Conservation (phyloP, 2,113 vertebrate species). For the Oreochromis spilurus region DNA sequence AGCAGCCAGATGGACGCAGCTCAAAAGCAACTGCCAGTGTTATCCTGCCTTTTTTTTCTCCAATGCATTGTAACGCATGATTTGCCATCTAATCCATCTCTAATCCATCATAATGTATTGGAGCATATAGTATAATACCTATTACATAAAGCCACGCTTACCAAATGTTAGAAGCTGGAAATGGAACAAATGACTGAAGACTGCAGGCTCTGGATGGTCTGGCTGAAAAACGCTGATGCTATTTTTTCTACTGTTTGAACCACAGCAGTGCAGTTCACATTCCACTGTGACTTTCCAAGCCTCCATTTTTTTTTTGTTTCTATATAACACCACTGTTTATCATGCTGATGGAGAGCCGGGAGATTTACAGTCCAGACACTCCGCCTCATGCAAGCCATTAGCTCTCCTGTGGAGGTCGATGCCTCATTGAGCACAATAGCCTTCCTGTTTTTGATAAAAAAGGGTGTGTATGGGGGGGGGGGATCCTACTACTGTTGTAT, state of each 20-base stretch:
- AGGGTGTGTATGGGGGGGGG: not conserved
- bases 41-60: not conserved
- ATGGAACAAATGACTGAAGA: not conserved
- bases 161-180: not conserved
- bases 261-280: not conserved
- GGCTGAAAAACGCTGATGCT: not conserved
- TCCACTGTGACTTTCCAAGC: not conserved
- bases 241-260: not conserved
- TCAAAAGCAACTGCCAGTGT: not conserved
- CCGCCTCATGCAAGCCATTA: constrained; percentile 21
- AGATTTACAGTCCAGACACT: constrained; percentile 42
- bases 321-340: not conserved
- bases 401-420: constrained; percentile 1
- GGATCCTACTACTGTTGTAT: constrained; percentile 1
- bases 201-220: not conserved
- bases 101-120: constrained; percentile 3
- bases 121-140: not conserved
- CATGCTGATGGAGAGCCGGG: constrained; percentile 13
- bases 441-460: constrained; percentile 5
- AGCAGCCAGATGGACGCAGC: not conserved
- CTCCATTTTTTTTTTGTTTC: not conserved
- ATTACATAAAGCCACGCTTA: constrained; percentile 1
- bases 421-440: constrained; percentile 45
- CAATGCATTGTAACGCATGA: not conserved
- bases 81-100: not conserved